These are phyloP conservation scores for Drosophila nr. medialis DNA, from an alignment of 2,888 invertebrate genomes.

Conservation along the genomic window DNA sequence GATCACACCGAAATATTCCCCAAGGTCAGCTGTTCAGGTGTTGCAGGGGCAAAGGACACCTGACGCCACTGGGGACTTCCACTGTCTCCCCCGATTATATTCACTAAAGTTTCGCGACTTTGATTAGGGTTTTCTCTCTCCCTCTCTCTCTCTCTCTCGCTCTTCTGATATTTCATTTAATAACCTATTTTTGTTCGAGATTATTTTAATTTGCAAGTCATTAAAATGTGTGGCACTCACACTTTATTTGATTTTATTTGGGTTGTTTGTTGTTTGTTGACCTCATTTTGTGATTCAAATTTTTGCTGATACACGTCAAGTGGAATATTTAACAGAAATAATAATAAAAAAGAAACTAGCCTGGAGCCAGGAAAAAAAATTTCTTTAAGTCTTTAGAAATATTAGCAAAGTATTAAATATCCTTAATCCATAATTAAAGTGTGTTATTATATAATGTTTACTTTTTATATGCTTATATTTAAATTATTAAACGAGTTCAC, in stretches of 20 bases:
- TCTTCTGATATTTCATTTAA: background rate
- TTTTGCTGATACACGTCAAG: background rate
- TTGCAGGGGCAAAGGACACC: conserved; percentile 3
- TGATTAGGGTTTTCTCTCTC: background rate
- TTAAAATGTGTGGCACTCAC: background rate
- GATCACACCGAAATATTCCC: conserved; percentile 28
- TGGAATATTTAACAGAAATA: background rate
- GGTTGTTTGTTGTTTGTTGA: background rate
- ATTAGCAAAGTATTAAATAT: background rate
- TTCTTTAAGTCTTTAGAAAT: background rate
- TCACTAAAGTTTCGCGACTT: background rate
- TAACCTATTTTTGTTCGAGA: background rate
- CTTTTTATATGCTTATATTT: background rate
- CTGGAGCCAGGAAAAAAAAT: background rate
- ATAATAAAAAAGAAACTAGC: too few species aligned
- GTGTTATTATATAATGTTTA: background rate
- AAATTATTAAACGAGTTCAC: background rate
- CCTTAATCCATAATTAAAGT: background rate
- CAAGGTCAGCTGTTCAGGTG: conserved; percentile 41
- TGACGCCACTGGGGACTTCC: too few species aligned
- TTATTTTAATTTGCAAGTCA: background rate
- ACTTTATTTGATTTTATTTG: background rate
- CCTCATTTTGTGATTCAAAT: too few species aligned
- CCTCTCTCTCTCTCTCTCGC: background rate
- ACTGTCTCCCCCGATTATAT: background rate